phyloP scores from a whole-genome alignment of 1,140 invertebrate species.

The Drosophila ambigua region DNA sequence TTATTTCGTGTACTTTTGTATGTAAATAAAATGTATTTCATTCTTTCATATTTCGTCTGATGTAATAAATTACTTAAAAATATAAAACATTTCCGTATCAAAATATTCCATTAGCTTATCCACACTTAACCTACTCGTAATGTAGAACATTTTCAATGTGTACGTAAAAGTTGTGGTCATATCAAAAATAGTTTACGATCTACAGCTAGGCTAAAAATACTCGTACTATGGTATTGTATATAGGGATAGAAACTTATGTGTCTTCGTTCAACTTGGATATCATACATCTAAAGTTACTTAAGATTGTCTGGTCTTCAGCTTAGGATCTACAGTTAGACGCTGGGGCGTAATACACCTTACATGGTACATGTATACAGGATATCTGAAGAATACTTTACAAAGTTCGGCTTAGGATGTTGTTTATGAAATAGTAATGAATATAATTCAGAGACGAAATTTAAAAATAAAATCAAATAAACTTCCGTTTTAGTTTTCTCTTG shows the following conservation, averaged over 20 bases:
- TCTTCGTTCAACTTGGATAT: conserved; percentile 3
- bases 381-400: conserved; percentile 71
- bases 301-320: conserved; percentile 52
- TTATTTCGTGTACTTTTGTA: conserved; percentile 2
- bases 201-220: conserved; percentile 68
- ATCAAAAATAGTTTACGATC: conserved; percentile 68
- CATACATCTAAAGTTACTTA: conserved; percentile 33
- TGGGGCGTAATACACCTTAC: conserved; percentile 47
- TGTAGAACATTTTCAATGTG: conserved; percentile 73
- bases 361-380: conserved; percentile 63
- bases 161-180: conserved; percentile 50
- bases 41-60: conserved; percentile 26
- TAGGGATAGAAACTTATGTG: conserved; percentile 17
- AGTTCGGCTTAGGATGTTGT: conserved; percentile 64
- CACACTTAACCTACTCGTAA: conserved; percentile 19
- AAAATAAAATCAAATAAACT: conserved; percentile 28
- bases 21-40: conserved; percentile 73
- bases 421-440: too few relatives aligned
- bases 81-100: conserved; percentile 80
- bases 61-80: conserved; percentile 80
- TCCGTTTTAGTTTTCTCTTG: conserved; percentile 62
- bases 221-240: conserved; percentile 48
- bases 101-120: conserved; percentile 55
- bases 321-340: conserved; percentile 69
- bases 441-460: conserved; percentile 7